Base-by-base conservation (phyloP, 2,797 vertebrate genomes). In the Epinephelus awoara region DNA sequence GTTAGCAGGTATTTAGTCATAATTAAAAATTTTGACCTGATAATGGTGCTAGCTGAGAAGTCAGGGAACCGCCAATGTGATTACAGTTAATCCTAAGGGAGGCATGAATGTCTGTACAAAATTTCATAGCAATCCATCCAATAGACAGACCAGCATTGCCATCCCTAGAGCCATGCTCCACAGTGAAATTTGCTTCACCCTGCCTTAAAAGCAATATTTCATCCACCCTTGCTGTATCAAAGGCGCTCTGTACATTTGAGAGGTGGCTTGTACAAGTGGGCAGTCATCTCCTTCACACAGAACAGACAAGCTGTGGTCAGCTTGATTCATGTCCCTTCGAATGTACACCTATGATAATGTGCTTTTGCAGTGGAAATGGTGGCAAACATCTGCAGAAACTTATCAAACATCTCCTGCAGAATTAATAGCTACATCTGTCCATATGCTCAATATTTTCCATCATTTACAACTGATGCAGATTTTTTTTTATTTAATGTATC, bases 401-500 rank as follows among this genome's bases (percentile, higher is more conserved):
- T 27, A 21, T 46, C 55, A 50, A 66, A 40, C n/a, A 46, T 51
- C 59, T 85, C 38, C 57, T 44, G 18, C 27, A 38, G 52, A 73
- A 85, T 56, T 67, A 70, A 46, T 7, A 9, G 0, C 64, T 52
- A 19, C 21, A 5, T 77, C 3, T 44, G 23, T 46, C 29, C 49
- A 15, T 55, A 51, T 34, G 19, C 29, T 67, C 15, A 14, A 9
- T 1, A 5, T 55, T 59, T 47, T 57, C n/a, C 14, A 55, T 59
- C 18, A 34, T 29, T 44, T 47, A 79, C 62, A 69, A 5, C 38
- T 34, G 47, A 27, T 44, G 67, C 56, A 57, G 62, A 63, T 79
- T 76, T 86, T 55, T 55, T 27, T 29, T 0, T 50, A n/a, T 40
- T 8, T 27, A 79, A 40, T 61, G 13, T 65, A 9, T 72, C 63